These are phyloP conservation scores for Cosmia trapezina DNA, from an alignment of 2,888 invertebrate genomes.

Conservation along the genomic window DNA sequence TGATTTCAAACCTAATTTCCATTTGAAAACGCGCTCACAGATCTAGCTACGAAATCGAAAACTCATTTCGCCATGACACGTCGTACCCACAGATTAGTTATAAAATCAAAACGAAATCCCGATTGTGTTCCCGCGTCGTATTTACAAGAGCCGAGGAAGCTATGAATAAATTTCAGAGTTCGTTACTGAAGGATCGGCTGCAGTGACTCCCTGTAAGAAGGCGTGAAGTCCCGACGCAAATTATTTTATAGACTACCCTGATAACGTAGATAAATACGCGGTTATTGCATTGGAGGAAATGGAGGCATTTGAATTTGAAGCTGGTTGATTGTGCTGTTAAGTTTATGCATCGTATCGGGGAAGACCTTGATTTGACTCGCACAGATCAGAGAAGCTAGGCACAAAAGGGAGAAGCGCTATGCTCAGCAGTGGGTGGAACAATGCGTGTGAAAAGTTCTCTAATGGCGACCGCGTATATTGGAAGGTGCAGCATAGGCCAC, in stretches of 20 bases:
- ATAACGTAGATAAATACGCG: slow-evolving; percentile 59
- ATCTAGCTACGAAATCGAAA: slow-evolving; percentile 55
- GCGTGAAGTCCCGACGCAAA: slow-evolving; percentile 74
- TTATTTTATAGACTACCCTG: slow-evolving; percentile 73
- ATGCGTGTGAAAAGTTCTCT: not conserved
- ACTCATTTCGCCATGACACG: slow-evolving; percentile 62
- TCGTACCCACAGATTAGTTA: slow-evolving; percentile 71
- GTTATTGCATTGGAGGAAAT: slow-evolving; percentile 47
- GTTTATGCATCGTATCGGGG: not conserved
- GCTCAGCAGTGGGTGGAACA: not conserved
- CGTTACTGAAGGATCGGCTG: slow-evolving; percentile 82
- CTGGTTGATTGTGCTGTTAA: slow-evolving; percentile 14
- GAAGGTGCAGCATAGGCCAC: not conserved
- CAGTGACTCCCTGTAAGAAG: slow-evolving; percentile 68
- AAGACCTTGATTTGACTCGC: not conserved
- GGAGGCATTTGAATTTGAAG: not conserved
- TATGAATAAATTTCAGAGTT: slow-evolving; percentile 87
- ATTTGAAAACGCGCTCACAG: slow-evolving; percentile 30
- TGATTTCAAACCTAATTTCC: slow-evolving; percentile 20
- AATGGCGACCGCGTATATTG: not conserved
- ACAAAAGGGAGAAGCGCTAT: too few species aligned
- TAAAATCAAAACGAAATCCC: slow-evolving; percentile 81
- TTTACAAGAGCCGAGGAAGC: slow-evolving; percentile 81
- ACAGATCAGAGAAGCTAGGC: not conserved
- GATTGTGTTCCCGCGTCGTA: slow-evolving; percentile 79